These are phyloP conservation scores for Bursaphelenchus okinawaensis DNA, from an alignment of 2,888 invertebrate species.

Conservation along the genomic window DNA sequence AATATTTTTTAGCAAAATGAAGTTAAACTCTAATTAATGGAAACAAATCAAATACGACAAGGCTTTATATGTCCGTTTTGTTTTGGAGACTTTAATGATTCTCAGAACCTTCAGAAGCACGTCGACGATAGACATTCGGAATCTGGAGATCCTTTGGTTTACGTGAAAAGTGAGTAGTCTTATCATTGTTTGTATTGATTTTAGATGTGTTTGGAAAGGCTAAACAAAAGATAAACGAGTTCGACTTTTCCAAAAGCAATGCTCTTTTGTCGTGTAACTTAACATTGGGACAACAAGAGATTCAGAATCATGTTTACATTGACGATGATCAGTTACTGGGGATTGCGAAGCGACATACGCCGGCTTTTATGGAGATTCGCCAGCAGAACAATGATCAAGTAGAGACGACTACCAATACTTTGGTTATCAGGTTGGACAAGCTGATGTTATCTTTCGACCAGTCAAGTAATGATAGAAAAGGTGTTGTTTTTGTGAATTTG, in stretches of 20 bases:
- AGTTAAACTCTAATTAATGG: neutral
- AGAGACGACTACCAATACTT: constrained; percentile 87
- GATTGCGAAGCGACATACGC: constrained; percentile 42
- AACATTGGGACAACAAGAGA: neutral
- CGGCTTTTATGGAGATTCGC: constrained; percentile 58
- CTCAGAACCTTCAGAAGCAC: constrained; percentile 76
- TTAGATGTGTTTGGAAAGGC: constrained; percentile 70
- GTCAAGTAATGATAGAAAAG: constrained; percentile 59
- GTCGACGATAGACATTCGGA: constrained; percentile 74
- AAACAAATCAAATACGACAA: constrained; percentile 66
- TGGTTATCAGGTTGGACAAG: constrained; percentile 85
- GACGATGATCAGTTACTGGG: constrained; percentile 5
- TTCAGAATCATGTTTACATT: neutral
- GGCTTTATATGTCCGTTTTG: constrained; percentile 94
- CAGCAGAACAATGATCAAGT: constrained; percentile 75
- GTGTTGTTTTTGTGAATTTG: constrained; percentile 25
- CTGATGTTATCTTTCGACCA: constrained; percentile 74
- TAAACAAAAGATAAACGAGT: constrained; percentile 65
- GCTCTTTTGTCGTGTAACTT: neutral
- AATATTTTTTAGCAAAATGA: neutral
- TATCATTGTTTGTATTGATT: constrained; percentile 6
- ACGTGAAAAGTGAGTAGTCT: neutral
- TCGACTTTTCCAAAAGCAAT: constrained; percentile 14
- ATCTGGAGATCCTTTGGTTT: constrained; percentile 12
- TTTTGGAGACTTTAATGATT: constrained; percentile 79